Evolutionary conservation across 2,113 vertebrate species (phyloP), one percentile per base, ranked within the genome.

Genomic region (Trogon melanurus): DNA sequence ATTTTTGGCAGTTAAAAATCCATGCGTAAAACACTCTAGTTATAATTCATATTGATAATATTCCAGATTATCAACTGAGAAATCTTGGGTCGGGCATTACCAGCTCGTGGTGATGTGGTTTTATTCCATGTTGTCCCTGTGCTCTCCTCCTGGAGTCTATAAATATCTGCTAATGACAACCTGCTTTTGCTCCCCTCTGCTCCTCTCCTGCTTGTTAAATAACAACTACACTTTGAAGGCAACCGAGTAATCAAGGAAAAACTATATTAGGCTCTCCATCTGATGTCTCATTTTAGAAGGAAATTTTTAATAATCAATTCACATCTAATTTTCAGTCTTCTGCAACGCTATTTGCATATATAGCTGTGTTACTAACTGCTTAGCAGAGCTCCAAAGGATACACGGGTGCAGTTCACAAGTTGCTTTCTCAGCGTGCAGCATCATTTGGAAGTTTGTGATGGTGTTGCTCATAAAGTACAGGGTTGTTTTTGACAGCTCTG

Each of bases 301-400:
- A 53, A 72, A n/a, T 30, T 36, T 69, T 91, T 87, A 73, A 80
- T 91, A 69, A 78, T 70, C 71, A 58, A 36, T 89, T 36, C 85
- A n/a, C 70, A 38, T 38, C 44, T 64, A 72, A 90, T 84, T 82
- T 91, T 87, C 65, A 50, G 38, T 74, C 79, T 85, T 56, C 67
- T 85, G 34, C n/a, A 22, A 64, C 34, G 73, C 69, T 85, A 85
- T 92, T 80, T 94, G n/a, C 23, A 54, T 84, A 11, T 16, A 45
- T 53, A 92, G 88, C 16, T 36, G 67, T 78, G 84, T 73, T 74
- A 41, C 16, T 91, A 88, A 86, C 88, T 93, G 67, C 84, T 48
- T 74, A 30, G 45, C 19, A 51, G 73, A 86, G 80, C 73, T 81
- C 72, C 44, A 32, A 57, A 36, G 73, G 57, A 78, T 20, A 34